Base-by-base conservation (phyloP, 2,888 invertebrate genomes). In the Drosophila atroscutellata region DNA sequence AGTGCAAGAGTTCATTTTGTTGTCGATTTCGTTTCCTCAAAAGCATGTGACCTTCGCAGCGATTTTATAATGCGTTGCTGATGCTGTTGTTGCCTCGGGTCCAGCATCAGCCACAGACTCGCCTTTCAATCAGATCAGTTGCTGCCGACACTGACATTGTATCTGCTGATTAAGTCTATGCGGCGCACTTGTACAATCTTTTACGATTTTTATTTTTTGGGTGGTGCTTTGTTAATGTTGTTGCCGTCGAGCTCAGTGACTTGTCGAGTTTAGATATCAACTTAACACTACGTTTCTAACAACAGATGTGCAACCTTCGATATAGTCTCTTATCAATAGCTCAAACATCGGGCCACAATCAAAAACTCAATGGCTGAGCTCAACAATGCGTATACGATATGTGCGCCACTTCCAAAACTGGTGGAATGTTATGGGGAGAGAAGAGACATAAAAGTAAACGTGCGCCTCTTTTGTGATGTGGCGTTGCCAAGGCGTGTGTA, bases 21-120 rank as follows among this genome's bases (percentile, higher is more conserved):
- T 59, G 24, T 77, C 70, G 63, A 55, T 74, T 85, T 84, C 58
- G 86, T 88, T 84, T 88, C 89, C 88, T 87, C 80, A 64, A 77
- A 66, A 56, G 59, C 63, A 60, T 65, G 57, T 75, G 89, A 89
- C 85, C 85, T 86, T 86, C 77, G 54, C 51, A 72, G 58, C 57
- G 81, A 75, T 64, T 83, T 76, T 72, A 76, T 72, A 78, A 78
- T 89, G 81, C 79, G 83, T 78, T 87, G 72, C 65, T 55, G 63
- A 72, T 69, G 66, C 20, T 55, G 36, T 36, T 37, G 13, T 37
- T 55, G 37, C 18, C 24, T 26, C 24, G 8, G 55, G 26, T 58
- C 0, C 50, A 70, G 30, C 69, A 36, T 13, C 70, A 51, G 28
- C 52, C 15, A 39, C 30, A 11, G 62, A 24, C 39, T 63, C 60